phyloP scores from a whole-genome alignment of 1,140 invertebrate species.

The Lordiphosa mommai region DNA sequence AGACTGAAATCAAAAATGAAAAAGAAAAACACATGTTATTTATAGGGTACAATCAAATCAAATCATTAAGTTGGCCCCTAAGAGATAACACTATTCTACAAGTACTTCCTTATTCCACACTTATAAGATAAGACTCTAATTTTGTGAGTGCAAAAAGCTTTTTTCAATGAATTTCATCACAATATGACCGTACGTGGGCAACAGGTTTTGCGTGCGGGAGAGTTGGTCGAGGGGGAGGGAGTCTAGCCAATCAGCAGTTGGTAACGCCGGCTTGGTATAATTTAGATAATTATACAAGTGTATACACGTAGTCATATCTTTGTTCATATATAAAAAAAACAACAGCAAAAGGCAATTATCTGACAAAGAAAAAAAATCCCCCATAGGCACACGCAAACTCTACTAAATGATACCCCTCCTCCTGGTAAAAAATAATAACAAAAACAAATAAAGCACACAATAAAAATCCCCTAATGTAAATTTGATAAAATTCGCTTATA shows the following conservation, averaged over 20 bases:
- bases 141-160: conserved; percentile 30
- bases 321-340: conserved; percentile 41
- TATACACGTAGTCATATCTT: conserved; percentile 18
- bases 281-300: conserved; percentile 40
- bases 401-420: conserved; percentile 18
- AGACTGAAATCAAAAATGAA: conserved; percentile 65
- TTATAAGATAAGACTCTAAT: conserved; percentile 14
- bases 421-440: conserved; percentile 9
- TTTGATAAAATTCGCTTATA: conserved; percentile 1
- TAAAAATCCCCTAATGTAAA: conserved; percentile 27
- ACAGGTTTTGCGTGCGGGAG: conserved; percentile 24
- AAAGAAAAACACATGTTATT: conserved; percentile 38
- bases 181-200: conserved; percentile 43
- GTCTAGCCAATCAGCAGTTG: conserved; percentile 50
- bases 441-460: not conserved
- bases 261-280: conserved; percentile 11
- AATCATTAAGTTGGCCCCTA: conserved; percentile 12
- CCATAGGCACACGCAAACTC: conserved; percentile 34
- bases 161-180: conserved; percentile 59
- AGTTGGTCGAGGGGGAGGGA: not conserved
- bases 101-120: conserved; percentile 32
- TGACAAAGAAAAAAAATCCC: conserved; percentile 49
- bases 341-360: conserved; percentile 57
- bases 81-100: conserved; percentile 28
- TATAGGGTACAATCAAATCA: conserved; percentile 26